phyloP scores from a whole-genome alignment of 2,797 vertebrate genomes.

The Neomorphus geoffroyi region DNA sequence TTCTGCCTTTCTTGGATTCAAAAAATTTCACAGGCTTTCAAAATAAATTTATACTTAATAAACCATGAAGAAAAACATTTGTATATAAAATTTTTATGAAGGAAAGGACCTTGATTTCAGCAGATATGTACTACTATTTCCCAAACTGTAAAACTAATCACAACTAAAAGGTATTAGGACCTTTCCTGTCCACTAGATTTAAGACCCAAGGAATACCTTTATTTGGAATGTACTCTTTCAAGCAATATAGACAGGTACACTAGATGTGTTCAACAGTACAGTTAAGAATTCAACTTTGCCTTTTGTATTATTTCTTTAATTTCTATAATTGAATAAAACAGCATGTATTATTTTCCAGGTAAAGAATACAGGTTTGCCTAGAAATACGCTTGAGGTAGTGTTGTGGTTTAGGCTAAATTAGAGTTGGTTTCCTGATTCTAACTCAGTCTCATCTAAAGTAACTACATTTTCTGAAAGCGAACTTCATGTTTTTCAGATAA shows the following conservation, averaged over 20 bases:
- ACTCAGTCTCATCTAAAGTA: too few relatives aligned
- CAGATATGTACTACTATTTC: neutral
- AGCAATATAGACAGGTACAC: neutral
- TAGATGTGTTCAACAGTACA: neutral
- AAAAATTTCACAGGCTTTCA: neutral
- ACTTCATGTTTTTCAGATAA: too few relatives aligned
- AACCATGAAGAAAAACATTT: neutral
- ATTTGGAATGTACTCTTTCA: neutral
- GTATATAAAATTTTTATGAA: neutral
- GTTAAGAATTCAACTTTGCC: neutral
- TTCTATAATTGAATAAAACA: neutral
- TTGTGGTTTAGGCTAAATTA: too few relatives aligned
- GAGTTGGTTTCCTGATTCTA: too few relatives aligned
- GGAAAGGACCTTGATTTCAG: neutral
- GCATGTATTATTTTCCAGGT: neutral
- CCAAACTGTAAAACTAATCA: neutral
- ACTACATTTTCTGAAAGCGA: too few relatives aligned
- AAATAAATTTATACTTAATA: neutral
- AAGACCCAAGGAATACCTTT: neutral
- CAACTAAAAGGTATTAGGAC: neutral
- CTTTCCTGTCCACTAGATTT: neutral
- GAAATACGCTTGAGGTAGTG: neutral
- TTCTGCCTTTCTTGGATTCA: neutral
- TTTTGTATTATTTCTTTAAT: neutral
- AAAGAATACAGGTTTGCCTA: neutral